Evolutionary conservation across 1,140 invertebrate species (phyloP).

Genomic region (Micrasema minimum): DNA sequence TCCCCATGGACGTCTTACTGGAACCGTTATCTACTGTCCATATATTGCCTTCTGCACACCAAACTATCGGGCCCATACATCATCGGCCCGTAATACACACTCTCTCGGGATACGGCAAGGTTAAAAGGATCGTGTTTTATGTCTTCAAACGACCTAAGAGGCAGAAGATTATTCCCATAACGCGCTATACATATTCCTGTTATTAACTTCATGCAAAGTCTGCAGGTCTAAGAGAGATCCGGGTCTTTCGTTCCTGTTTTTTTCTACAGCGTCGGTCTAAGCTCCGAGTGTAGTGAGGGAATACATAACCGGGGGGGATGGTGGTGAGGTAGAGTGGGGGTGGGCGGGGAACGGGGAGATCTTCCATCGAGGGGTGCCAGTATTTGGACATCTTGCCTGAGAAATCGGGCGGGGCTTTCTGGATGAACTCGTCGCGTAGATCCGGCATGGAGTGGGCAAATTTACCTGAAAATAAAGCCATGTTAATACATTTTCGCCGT

Average conservation of each 20-base stretch:
- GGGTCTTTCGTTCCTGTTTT: slow-evolving; percentile 30
- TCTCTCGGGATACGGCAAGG: slow-evolving; percentile 60
- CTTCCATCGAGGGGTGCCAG: slow-evolving; percentile 48
- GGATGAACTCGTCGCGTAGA: slow-evolving; percentile 56
- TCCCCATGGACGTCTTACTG: slow-evolving; percentile 65
- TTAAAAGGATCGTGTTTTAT: slow-evolving; percentile 62
- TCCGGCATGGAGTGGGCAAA: slow-evolving; percentile 69
- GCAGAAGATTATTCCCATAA: slow-evolving; percentile 50
- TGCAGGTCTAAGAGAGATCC: slow-evolving; percentile 50
- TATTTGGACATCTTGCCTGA: slow-evolving; percentile 53
- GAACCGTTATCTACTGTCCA: slow-evolving; percentile 56
- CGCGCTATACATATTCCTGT: slow-evolving; percentile 48
- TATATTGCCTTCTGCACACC: slow-evolving; percentile 47
- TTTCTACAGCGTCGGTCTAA: slow-evolving; percentile 48
- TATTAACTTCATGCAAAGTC: slow-evolving; percentile 47
- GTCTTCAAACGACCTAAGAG: slow-evolving; percentile 44
- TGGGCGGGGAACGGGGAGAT: slow-evolving; percentile 22
- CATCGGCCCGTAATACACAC: slow-evolving; percentile 58
- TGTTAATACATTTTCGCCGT: no score
- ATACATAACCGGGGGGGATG: slow-evolving; percentile 46
- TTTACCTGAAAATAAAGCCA: slow-evolving; percentile 62
- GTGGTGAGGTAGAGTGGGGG: slow-evolving; percentile 23
- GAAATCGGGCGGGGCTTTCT: slow-evolving; percentile 49
- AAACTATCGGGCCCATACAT: slow-evolving; percentile 47
- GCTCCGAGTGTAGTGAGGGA: slow-evolving; percentile 51